Evolutionary conservation across 2,797 vertebrate genomes (phyloP).

Genomic region (Prunella strophiata): DNA sequence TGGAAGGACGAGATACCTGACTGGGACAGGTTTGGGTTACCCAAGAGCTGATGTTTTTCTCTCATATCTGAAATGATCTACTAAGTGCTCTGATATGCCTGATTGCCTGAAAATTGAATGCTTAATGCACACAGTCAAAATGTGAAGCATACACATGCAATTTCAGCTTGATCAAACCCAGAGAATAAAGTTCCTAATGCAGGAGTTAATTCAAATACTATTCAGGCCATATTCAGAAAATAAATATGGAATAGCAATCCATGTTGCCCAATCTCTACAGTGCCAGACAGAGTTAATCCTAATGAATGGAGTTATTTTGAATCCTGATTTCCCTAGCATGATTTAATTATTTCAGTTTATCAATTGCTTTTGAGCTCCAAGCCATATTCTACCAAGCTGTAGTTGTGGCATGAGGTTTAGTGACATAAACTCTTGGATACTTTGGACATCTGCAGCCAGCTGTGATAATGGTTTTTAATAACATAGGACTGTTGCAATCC

Average conservation of each 20-base stretch:
- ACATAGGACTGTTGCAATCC: not conserved
- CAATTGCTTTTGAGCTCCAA: not conserved
- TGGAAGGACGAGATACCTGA: conserved; percentile 17
- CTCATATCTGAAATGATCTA: not conserved
- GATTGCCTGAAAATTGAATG: not conserved
- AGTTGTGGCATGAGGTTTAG: not conserved
- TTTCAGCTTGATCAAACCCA: not conserved
- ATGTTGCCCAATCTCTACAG: not conserved
- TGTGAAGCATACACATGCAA: not conserved
- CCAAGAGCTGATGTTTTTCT: not conserved
- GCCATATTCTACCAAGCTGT: not conserved
- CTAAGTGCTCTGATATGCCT: not conserved
- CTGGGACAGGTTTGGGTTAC: not conserved
- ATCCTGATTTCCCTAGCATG: not conserved
- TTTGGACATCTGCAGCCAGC: not conserved
- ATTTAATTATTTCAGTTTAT: not conserved
- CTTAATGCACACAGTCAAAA: not conserved
- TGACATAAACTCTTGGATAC: not conserved
- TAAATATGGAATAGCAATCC: not conserved
- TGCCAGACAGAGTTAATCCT: not conserved
- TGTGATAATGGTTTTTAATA: not conserved
- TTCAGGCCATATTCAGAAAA: not conserved
- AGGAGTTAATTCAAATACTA: not conserved
- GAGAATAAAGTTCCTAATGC: not conserved
- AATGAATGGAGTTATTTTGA: not conserved